Percentiles rank a stretch among this genome's conserved stretches.
Conservation (phyloP, 2,888 invertebrate species). For the Leptinotarsa haldemani region DNA sequence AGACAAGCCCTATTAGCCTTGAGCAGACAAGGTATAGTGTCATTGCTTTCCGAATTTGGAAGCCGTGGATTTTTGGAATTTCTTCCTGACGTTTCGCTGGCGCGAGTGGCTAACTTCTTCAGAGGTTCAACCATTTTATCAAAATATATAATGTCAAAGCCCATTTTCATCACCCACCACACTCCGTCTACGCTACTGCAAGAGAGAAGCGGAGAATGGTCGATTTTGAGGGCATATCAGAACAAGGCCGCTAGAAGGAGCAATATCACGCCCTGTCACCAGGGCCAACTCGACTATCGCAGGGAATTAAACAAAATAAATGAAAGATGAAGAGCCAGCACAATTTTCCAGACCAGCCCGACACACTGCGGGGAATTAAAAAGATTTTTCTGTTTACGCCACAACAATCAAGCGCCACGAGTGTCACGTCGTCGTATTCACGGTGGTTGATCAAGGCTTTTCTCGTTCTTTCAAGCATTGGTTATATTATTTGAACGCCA, state of each 20-base stretch:
- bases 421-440: constrained; percentile 17
- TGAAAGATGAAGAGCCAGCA: constrained; percentile 17
- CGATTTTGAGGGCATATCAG: constrained; percentile 2
- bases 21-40: too few species aligned
- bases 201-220: neutral
- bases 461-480: neutral
- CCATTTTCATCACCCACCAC: too few species aligned
- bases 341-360: neutral
- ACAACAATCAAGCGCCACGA: constrained; percentile 12
- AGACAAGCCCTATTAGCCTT: too few species aligned
- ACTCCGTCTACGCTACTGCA: constrained; percentile 1
- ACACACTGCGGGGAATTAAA: constrained; percentile 15
- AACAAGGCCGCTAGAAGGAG: constrained; percentile 20
- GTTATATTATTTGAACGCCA: neutral
- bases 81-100: too few species aligned
- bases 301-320: constrained; percentile 19
- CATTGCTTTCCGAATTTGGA: too few species aligned
- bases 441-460: constrained; percentile 17
- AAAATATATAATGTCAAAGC: too few species aligned
- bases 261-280: constrained; percentile 19
- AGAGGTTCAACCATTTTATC: too few species aligned
- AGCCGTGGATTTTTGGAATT: too few species aligned
- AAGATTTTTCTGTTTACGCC: constrained; percentile 19
- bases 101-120: too few species aligned
- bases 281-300: constrained; percentile 19